A percentile compares a stretch with the other conserved stretches of the same genome.
These are phyloP conservation scores for Anguilla japonica DNA, from an alignment of 2,113 vertebrate species.

Conservation along the genomic window DNA sequence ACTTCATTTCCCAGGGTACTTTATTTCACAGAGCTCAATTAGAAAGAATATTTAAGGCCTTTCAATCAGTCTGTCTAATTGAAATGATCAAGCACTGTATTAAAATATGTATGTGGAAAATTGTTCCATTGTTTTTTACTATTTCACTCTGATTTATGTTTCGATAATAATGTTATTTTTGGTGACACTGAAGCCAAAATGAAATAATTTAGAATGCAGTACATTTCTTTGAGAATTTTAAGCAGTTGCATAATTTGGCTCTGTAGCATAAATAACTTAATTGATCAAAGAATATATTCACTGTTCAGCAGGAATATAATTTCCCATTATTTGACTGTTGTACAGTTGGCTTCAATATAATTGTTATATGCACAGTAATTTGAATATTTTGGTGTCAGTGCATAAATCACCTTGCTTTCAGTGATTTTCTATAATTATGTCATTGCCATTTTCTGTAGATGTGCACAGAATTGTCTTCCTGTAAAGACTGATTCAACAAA, in stretches of 20 bases:
- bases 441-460: not conserved
- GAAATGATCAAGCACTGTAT: not conserved
- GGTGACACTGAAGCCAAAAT: not conserved
- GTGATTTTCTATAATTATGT: not conserved
- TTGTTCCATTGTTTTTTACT: not conserved
- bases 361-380: not conserved
- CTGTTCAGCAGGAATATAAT: not conserved
- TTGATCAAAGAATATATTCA: not conserved
- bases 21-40: not conserved
- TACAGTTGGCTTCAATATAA: not conserved
- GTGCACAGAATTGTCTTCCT: not conserved
- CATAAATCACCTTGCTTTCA: not conserved
- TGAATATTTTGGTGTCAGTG: not conserved
- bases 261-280: not conserved
- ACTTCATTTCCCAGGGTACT: not conserved
- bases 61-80: not conserved
- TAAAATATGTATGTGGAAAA: not conserved
- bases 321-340: not conserved
- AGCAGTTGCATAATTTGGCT: not conserved
- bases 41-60: not conserved
- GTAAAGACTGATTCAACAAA: not conserved
- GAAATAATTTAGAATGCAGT: not conserved
- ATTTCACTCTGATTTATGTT: not conserved
- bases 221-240: not conserved
- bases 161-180: not conserved